phyloP scores from a whole-genome alignment of 2,113 vertebrate species.

The Cygnus atratus region DNA sequence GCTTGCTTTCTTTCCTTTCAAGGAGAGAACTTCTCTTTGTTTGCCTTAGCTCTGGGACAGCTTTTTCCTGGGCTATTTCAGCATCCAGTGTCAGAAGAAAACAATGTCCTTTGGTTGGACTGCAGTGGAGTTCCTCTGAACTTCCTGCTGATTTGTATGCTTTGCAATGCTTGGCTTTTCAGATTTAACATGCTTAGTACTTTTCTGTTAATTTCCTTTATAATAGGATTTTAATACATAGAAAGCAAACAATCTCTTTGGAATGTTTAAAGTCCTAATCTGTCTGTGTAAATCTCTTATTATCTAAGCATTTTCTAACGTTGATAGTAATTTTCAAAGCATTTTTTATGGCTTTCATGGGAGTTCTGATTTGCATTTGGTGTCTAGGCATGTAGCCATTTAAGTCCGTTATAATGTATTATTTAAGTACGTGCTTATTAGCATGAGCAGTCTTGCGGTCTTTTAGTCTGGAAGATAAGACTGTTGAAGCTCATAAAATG shows the following conservation, averaged over 20 bases:
- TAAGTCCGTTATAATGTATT: neutral
- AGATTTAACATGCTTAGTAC: neutral
- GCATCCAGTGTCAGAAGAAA: neutral
- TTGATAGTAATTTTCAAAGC: neutral
- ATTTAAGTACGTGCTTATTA: neutral
- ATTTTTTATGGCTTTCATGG: neutral
- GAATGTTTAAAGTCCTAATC: slow-evolving; percentile 26
- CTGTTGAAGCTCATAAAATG: neutral
- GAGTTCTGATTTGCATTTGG: neutral
- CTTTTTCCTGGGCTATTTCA: neutral
- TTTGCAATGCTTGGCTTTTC: neutral
- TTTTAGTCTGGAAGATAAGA: neutral
- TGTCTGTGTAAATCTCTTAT: slow-evolving; percentile 6
- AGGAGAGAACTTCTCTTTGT: neutral
- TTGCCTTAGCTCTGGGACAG: neutral
- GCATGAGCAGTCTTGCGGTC: neutral
- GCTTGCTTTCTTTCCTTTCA: neutral
- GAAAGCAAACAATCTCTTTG: slow-evolving; percentile 15
- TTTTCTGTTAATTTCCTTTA: slow-evolving; percentile 28
- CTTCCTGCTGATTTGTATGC: neutral
- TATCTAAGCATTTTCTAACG: neutral
- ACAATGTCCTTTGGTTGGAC: neutral
- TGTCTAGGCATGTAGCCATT: neutral
- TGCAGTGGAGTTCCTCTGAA: neutral
- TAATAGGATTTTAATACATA: slow-evolving; percentile 51